Percentiles rank a stretch among this genome's conserved stretches.
These are phyloP conservation scores for Archocentrus centrarchus DNA, from an alignment of 2,113 vertebrate species.

Conservation along the genomic window DNA sequence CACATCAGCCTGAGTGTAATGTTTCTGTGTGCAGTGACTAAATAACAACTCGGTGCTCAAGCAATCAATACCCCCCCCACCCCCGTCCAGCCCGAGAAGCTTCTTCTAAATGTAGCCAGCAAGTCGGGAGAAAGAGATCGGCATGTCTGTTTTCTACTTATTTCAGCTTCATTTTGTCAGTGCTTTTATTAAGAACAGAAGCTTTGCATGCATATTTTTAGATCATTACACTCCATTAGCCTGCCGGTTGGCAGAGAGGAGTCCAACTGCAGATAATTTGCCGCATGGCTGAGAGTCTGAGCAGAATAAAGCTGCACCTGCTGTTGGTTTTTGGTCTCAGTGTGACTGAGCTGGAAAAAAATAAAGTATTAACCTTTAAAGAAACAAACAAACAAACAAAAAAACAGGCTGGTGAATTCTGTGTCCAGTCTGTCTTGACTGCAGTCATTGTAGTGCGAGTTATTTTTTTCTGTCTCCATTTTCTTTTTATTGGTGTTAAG, in stretches of 20 bases:
- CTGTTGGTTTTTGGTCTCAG: neutral
- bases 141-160: neutral
- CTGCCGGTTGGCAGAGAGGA: slow-evolving; percentile 15
- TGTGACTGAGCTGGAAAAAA: neutral
- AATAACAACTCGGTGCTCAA: slow-evolving; percentile 36
- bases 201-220: slow-evolving; percentile 46
- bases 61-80: slow-evolving; percentile 37
- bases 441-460: neutral
- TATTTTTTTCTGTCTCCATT: neutral
- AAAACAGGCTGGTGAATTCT: neutral
- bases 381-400: neutral
- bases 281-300: neutral
- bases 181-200: slow-evolving; percentile 31
- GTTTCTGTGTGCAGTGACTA: slow-evolving; percentile 25
- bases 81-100: slow-evolving; percentile 26
- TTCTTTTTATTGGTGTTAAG: neutral
- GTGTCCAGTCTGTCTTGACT: neutral
- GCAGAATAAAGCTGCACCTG: neutral
- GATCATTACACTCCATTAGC: slow-evolving; percentile 7
- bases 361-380: neutral
- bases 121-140: neutral
- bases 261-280: slow-evolving; percentile 34
- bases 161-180: slow-evolving; percentile 16
- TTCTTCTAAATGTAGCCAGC: slow-evolving; percentile 17
- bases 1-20: neutral